Evolutionary conservation across 2,888 invertebrate genomes (phyloP).

Genomic region (Drosophila cognata): DNA sequence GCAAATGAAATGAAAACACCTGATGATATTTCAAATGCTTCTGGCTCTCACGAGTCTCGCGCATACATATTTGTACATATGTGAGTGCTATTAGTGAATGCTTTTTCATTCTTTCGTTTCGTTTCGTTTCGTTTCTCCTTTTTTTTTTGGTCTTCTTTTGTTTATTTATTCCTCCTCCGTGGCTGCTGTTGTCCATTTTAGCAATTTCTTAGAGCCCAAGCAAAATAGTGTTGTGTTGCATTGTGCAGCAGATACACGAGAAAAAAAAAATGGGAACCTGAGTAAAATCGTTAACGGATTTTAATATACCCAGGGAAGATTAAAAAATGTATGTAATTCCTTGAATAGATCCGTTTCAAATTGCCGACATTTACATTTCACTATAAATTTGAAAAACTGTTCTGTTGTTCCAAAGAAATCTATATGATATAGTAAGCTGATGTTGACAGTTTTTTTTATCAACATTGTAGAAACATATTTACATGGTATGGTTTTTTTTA

Average conservation of each 20-base stretch:
- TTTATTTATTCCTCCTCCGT: neutral
- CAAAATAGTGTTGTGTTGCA: constrained; percentile 45
- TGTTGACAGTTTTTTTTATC: neutral
- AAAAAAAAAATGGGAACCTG: constrained; percentile 2
- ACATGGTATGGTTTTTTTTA: neutral
- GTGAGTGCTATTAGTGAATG: constrained; percentile 19
- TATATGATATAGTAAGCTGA: neutral
- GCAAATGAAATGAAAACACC: constrained; percentile 84
- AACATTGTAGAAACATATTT: neutral
- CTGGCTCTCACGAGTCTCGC: constrained; percentile 16
- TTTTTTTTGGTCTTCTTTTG: too few species aligned
- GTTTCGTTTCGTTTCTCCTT: neutral
- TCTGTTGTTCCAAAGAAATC: neutral
- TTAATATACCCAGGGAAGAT: constrained; percentile 4
- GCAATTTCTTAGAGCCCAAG: constrained; percentile 51
- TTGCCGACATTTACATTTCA: neutral
- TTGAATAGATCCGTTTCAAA: neutral
- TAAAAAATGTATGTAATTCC: neutral
- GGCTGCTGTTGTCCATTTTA: constrained; percentile 33
- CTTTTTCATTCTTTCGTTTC: neutral
- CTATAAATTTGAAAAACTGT: neutral
- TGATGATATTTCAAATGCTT: constrained; percentile 71
- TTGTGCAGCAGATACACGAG: constrained; percentile 23
- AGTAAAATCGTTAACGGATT: neutral
- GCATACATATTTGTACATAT: constrained; percentile 22